These are phyloP conservation scores for Cygnus olor DNA, from an alignment of 2,797 vertebrate genomes.

Conservation along the genomic window DNA sequence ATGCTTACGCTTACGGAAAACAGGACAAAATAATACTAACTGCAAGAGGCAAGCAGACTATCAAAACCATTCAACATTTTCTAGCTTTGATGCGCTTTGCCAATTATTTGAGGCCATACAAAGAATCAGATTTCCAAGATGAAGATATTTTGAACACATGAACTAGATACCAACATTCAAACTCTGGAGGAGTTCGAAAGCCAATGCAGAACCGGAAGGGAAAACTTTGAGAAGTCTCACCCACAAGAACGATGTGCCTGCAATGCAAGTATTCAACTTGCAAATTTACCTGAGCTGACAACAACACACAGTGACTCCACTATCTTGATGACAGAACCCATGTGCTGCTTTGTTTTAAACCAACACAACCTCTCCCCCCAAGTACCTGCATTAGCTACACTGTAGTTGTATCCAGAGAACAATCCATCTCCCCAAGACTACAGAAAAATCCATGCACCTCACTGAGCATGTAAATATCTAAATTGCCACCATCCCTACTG, in stretches of 20 bases:
- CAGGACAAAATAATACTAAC: not conserved
- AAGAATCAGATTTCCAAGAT: not conserved
- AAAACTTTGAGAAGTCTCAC: not conserved
- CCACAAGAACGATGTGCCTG: not conserved
- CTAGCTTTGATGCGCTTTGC: not conserved
- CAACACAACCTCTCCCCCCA: not conserved
- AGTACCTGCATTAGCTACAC: not conserved
- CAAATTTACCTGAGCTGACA: not conserved
- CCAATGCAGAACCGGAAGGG: not conserved
- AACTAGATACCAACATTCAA: not conserved
- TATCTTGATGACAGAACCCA: not conserved
- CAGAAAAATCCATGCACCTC: not conserved
- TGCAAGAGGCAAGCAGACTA: not conserved
- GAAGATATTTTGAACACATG: not conserved
- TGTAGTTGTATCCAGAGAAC: not conserved
- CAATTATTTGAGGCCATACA: not conserved
- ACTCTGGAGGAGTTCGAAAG: not conserved
- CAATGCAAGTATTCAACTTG: not conserved
- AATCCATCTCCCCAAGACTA: not conserved
- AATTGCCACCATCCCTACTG: not conserved
- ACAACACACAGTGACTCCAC: not conserved
- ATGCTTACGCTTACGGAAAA: not conserved
- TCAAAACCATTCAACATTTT: not conserved
- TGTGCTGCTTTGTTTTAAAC: not conserved
- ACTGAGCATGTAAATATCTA: not conserved